phyloP scores from a whole-genome alignment of 2,113 vertebrate genomes.

The Corythoichthys intestinalis region DNA sequence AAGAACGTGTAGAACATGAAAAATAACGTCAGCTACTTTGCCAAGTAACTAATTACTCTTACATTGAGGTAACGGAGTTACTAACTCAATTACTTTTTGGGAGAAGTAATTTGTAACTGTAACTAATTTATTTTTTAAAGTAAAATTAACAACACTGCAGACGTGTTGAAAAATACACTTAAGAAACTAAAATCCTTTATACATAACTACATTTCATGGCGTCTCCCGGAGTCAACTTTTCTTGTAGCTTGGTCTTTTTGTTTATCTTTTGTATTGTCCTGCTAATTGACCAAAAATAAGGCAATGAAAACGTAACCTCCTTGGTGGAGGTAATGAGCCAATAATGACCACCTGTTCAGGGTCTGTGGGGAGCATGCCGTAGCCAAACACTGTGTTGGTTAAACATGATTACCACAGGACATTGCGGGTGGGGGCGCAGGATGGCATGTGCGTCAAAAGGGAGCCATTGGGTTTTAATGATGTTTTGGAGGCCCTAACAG shows the following conservation, averaged over 20 bases:
- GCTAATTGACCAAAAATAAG: conserved; percentile 4
- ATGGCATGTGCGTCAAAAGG: conserved; percentile 29
- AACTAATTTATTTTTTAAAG: too few species aligned
- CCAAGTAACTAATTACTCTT: too few species aligned
- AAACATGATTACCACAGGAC: conserved; percentile 42
- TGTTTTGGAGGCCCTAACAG: conserved; percentile 42
- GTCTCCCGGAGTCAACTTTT: neutral
- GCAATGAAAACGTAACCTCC: neutral
- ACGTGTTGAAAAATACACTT: neutral
- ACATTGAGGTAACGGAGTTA: too few species aligned
- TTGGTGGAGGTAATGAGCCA: neutral
- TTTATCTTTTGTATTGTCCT: neutral
- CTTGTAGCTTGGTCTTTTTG: neutral
- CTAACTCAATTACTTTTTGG: too few species aligned
- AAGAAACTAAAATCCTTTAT: neutral
- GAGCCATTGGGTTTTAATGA: conserved; percentile 60
- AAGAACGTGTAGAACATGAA: too few species aligned
- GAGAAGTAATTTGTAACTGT: too few species aligned
- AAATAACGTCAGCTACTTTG: too few species aligned
- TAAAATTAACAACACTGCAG: too few species aligned
- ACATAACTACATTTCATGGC: neutral
- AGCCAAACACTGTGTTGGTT: conserved; percentile 46
- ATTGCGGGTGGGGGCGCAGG: conserved; percentile 11
- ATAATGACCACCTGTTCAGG: conserved; percentile 57
- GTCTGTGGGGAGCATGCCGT: conserved; percentile 36